Conservation (phyloP, 1,140 invertebrate species). For the Cataglyphis hispanica region DNA sequence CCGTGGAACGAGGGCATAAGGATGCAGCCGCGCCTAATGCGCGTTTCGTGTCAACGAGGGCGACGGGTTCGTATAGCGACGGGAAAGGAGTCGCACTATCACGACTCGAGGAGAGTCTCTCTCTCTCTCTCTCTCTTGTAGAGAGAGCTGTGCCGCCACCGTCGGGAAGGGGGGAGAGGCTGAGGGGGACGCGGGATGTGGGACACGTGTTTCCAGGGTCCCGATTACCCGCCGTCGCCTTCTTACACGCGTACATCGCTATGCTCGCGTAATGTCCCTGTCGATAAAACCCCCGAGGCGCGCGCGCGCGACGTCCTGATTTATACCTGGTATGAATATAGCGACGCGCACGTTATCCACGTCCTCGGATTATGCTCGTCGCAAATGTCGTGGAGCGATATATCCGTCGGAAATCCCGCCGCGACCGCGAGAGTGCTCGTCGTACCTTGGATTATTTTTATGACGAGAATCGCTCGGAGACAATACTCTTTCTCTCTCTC, state of each 20-base stretch:
- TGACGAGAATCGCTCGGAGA: neutral
- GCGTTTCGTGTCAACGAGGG: conserved; percentile 82
- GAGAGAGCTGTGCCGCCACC: conserved; percentile 7
- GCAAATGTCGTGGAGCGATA: conserved; percentile 39
- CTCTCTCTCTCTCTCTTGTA: conserved; percentile 63
- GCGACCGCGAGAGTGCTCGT: conserved; percentile 48
- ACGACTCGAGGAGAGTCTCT: conserved; percentile 55
- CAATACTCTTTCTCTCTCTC: neutral
- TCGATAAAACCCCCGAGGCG: conserved; percentile 68
- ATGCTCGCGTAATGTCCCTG: conserved; percentile 70
- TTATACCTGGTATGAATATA: conserved; percentile 66
- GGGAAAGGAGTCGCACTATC: conserved; percentile 75
- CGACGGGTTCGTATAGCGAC: conserved; percentile 69
- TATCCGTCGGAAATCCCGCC: conserved; percentile 35
- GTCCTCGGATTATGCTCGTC: conserved; percentile 50
- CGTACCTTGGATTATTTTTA: conserved; percentile 42
- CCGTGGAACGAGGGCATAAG: conserved; percentile 71
- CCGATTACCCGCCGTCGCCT: conserved; percentile 80
- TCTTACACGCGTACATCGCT: conserved; percentile 77
- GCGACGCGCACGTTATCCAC: neutral
- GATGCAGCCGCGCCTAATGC: conserved; percentile 83
- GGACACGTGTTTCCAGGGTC: conserved; percentile 84
- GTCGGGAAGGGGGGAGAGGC: neutral
- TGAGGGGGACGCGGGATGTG: conserved; percentile 66
- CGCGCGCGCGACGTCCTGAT: conserved; percentile 48